Percentiles rank a stretch among this genome's conserved stretches.
Evolutionary conservation across 2,888 invertebrate species (phyloP).

Genomic region (Altica lythri): DNA sequence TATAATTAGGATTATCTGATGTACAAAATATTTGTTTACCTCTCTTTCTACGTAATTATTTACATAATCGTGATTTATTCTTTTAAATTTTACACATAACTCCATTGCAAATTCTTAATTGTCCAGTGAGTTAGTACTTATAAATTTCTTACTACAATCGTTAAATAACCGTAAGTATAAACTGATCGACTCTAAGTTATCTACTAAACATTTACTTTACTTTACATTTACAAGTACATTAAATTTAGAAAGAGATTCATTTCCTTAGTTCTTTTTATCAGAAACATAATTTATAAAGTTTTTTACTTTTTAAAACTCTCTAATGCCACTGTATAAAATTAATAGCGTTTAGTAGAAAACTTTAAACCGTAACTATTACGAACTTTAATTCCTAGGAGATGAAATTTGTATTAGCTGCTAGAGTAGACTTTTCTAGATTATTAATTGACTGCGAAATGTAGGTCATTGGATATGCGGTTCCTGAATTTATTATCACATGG

Average conservation of each 20-base stretch:
- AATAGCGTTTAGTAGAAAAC: constrained; percentile 9
- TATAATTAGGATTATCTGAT: too few relatives aligned
- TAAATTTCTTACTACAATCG: too few relatives aligned
- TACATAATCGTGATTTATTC: too few relatives aligned
- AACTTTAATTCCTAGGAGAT: constrained; percentile 3
- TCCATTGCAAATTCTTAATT: too few relatives aligned
- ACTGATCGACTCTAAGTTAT: too few relatives aligned
- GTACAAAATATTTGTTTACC: too few relatives aligned
- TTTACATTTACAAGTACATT: neutral
- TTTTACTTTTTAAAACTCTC: neutral
- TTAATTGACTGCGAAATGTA: constrained; percentile 17
- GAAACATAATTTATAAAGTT: constrained; percentile 2
- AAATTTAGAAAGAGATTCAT: neutral
- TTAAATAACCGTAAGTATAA: too few relatives aligned
- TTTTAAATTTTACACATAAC: too few relatives aligned
- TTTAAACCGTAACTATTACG: constrained; percentile 5
- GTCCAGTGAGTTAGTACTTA: too few relatives aligned
- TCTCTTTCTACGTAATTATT: too few relatives aligned
- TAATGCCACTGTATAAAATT: constrained; percentile 1
- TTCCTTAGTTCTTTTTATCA: constrained; percentile 4
- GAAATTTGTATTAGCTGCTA: constrained; percentile 7
- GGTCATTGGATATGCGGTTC: constrained; percentile 9
- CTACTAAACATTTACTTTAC: too few relatives aligned
- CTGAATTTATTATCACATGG: constrained; percentile 16
- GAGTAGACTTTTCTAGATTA: constrained; percentile 16